Evolutionary conservation across 2,888 invertebrate genomes (phyloP), one percentile per base, ranked within the genome.

Genomic region (Amphipyra tragopoginis): DNA sequence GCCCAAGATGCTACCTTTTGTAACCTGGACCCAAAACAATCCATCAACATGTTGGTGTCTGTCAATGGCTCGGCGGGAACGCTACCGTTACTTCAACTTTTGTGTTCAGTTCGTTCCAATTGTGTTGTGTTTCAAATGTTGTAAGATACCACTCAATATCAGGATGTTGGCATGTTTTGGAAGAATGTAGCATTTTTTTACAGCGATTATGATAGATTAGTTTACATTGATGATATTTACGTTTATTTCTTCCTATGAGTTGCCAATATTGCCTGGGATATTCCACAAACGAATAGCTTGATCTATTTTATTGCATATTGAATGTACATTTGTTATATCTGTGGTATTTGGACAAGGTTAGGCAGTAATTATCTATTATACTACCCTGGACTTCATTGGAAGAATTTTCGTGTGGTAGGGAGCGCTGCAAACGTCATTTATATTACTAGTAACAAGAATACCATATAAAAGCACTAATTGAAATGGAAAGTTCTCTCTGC

Each of bases 21-120:
- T 64, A 40, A 26, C 43, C 45, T 63, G 59, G 45, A 54, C 60
- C 66, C 61, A 59, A 71, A 77, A 68, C 68, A 68, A 79, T 79
- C 79, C 66, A 79, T 80, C 79, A 79, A 62, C 15, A 58, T 64
- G 62, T 53, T 52, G 21, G 43, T 50, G 52, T 36, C 63, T 68
- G 74, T 76, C 74, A 67, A 48, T 75, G 42, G 53, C 70, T 49
- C 57, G 61, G 63, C 65, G 65, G 75, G 71, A 71, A 53, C 44
- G 68, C 77, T 78, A 76, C 78, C 67, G 72, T 75, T 78, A 72
- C 57, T 49, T 71, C 52, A 54, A 62, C 58, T 58, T 69, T 69
- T 70, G 65, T 71, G 52, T 58, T 48, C n/a, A 14, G n/a, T 44
- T 44, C 33, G 36, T 44, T 26, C 15, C 57, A 54, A 66, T 62